These are phyloP conservation scores for Atopsyche davidsoni DNA, from an alignment of 1,140 invertebrate genomes.

Conservation along the genomic window DNA sequence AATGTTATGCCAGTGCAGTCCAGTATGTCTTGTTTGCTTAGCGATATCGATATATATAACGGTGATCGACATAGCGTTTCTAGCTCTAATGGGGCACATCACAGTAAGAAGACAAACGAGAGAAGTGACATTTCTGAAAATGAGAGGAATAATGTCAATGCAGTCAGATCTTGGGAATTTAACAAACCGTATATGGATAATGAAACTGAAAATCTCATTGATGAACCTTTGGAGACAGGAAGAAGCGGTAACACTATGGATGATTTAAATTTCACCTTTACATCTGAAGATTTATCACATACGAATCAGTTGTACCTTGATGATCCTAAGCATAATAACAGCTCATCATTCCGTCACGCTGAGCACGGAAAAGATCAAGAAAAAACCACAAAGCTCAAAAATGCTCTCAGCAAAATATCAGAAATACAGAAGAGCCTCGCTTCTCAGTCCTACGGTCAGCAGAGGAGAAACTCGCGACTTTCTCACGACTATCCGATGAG, in stretches of 20 bases:
- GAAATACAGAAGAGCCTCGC: slow-evolving; percentile 27
- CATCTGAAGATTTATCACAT: slow-evolving; percentile 34
- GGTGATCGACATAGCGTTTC: not conserved
- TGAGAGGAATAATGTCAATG: not conserved
- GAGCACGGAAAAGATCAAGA: slow-evolving; percentile 17
- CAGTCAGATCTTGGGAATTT: too few species aligned
- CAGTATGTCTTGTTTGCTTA: not conserved
- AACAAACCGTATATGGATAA: too few species aligned
- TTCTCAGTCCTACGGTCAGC: slow-evolving; percentile 16
- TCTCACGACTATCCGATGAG: not conserved
- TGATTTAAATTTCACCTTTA: slow-evolving; percentile 44
- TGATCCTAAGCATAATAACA: slow-evolving; percentile 7
- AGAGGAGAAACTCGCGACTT: slow-evolving; percentile 3
- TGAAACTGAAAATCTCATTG: slow-evolving; percentile 26
- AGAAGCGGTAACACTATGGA: slow-evolving; percentile 47
- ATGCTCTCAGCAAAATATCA: slow-evolving; percentile 23
- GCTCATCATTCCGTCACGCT: not conserved
- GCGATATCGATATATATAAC: not conserved
- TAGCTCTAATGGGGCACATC: not conserved
- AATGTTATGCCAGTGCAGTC: slow-evolving; percentile 13
- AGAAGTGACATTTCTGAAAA: not conserved
- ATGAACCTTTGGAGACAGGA: slow-evolving; percentile 38
- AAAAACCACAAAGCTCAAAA: slow-evolving; percentile 21
- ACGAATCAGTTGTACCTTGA: slow-evolving; percentile 10
- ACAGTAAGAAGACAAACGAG: not conserved